Evolutionary conservation across 2,113 vertebrate species (phyloP).

Genomic region (Madoqua kirkii): DNA sequence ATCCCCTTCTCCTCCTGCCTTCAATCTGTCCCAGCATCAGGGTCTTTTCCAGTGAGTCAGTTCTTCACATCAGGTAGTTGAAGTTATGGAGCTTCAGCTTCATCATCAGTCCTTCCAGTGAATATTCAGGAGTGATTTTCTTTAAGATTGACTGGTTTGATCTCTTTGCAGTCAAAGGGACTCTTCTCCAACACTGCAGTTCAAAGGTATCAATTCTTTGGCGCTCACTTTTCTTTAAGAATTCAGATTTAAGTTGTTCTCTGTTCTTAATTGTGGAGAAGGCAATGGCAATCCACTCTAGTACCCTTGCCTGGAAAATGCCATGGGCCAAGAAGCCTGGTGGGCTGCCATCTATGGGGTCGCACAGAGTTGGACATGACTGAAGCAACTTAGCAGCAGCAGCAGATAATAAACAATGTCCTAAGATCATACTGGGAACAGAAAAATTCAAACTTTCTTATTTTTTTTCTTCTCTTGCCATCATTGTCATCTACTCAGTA

Average conservation of each 20-base stretch:
- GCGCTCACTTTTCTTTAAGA: background rate
- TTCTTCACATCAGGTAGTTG: background rate
- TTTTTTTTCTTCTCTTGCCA: background rate
- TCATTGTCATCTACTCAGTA: background rate
- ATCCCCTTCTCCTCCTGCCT: background rate
- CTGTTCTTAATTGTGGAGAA: background rate
- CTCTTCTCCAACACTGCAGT: background rate
- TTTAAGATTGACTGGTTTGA: background rate
- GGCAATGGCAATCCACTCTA: too few species aligned
- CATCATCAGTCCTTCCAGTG: background rate
- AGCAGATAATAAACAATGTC: background rate
- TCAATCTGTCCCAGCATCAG: background rate
- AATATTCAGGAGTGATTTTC: background rate
- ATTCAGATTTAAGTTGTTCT: background rate
- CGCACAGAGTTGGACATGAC: fast-evolving
- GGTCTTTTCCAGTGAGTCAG: background rate
- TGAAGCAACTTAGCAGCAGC: too few species aligned
- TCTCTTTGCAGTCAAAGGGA: background rate
- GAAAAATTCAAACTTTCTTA: background rate
- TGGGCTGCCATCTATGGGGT: too few species aligned
- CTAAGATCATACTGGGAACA: background rate
- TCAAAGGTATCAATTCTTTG: background rate
- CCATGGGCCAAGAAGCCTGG: too few species aligned
- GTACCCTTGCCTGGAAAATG: too few species aligned
- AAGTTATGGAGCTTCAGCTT: background rate